Evolutionary conservation across 2,888 invertebrate species (phyloP).

Genomic region (Ophion ventricosus): DNA sequence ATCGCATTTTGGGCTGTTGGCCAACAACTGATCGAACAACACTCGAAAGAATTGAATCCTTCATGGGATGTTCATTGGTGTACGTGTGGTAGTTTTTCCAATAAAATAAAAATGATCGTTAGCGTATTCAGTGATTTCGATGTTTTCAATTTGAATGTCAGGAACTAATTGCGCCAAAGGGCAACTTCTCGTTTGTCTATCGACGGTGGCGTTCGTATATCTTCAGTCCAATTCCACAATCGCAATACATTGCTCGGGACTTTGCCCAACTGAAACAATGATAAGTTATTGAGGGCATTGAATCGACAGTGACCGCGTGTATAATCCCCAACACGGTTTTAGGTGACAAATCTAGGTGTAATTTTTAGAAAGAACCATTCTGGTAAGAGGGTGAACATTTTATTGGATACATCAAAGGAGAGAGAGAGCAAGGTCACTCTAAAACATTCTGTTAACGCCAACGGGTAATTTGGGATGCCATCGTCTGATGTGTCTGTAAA

Average conservation of each 20-base stretch:
- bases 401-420: conserved; percentile 56
- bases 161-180: too few species aligned
- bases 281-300: not conserved
- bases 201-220: too few species aligned
- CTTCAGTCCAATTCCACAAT: not conserved
- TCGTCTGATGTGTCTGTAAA: conserved; percentile 81
- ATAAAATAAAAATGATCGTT: not conserved
- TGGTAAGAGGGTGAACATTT: conserved; percentile 11
- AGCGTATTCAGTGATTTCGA: not conserved
- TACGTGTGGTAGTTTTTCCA: not conserved
- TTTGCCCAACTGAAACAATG: not conserved
- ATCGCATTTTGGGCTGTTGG: not conserved
- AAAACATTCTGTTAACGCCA: conserved; percentile 78
- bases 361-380: not conserved
- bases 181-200: too few species aligned
- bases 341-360: not conserved
- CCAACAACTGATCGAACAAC: too few species aligned
- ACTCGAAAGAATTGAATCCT: too few species aligned
- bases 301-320: not conserved
- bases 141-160: not conserved
- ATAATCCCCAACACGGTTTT: not conserved
- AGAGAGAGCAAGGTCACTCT: conserved; percentile 22
- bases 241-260: not conserved
- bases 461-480: conserved; percentile 80
- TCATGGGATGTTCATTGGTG: too few species aligned